Evolutionary conservation across 2,888 invertebrate species (phyloP).

Genomic region (Polyploca ridens): DNA sequence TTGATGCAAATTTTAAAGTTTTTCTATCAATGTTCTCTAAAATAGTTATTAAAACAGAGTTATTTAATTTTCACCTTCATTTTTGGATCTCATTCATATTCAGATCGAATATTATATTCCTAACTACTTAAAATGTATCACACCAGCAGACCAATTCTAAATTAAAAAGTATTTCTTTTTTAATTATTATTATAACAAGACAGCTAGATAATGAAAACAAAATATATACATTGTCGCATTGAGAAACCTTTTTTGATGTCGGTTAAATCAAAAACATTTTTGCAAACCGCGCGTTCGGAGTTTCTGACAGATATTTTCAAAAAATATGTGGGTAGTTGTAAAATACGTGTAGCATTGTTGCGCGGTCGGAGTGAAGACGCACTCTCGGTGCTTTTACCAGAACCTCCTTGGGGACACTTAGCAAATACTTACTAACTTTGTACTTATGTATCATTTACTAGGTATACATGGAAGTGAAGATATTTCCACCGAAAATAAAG

Average conservation of each 20-base stretch:
- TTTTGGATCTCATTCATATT: background rate
- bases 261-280: background rate
- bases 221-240: no score
- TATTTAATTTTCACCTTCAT: background rate
- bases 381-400: constrained; percentile 14
- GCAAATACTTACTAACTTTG: background rate
- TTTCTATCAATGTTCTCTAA: background rate
- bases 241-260: no score
- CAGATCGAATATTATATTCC: no score
- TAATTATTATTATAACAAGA: no score
- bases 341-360: background rate
- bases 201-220: no score
- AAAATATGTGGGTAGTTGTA: background rate
- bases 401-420: constrained; percentile 10
- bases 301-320: background rate
- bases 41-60: no score
- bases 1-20: background rate
- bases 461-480: background rate
- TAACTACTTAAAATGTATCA: no score
- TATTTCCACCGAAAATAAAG: background rate
- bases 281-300: background rate
- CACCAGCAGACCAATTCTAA: no score
- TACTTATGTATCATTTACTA: background rate
- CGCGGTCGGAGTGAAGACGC: background rate
- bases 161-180: no score